A percentile compares a stretch with the other conserved stretches of the same genome.
These are phyloP conservation scores for Lithosia quadra DNA, from an alignment of 2,888 invertebrate species.

Conservation along the genomic window DNA sequence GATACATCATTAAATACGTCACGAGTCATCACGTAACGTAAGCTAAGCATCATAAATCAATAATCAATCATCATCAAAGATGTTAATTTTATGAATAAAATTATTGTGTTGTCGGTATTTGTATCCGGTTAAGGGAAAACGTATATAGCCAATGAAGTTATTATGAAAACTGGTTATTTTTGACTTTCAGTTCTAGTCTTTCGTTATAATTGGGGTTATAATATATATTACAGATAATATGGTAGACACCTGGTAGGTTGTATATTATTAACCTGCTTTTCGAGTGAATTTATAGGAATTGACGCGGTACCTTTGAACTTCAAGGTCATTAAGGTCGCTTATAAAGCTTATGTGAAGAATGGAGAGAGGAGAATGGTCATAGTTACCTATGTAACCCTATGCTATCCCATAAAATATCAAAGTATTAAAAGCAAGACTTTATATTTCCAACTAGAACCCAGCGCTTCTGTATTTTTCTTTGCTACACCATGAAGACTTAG, in stretches of 20 bases:
- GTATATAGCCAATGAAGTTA: slow-evolving; percentile 46
- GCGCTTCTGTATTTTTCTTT: no score
- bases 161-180: slow-evolving; percentile 45
- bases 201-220: slow-evolving; percentile 31
- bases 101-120: slow-evolving; percentile 43
- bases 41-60: slow-evolving; percentile 27
- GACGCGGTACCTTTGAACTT: neutral
- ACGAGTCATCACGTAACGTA: slow-evolving; percentile 23
- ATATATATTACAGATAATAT: slow-evolving; percentile 25
- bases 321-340: no score
- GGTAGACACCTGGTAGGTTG: slow-evolving; percentile 7
- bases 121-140: slow-evolving; percentile 45
- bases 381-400: no score
- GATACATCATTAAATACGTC: slow-evolving; percentile 16
- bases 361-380: no score
- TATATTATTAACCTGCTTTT: neutral
- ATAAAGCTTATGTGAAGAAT: no score
- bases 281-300: neutral
- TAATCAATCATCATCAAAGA: slow-evolving; percentile 59
- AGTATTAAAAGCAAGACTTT: no score
- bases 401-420: no score
- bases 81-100: slow-evolving; percentile 53
- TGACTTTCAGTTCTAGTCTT: slow-evolving; percentile 22
- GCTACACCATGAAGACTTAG: no score
- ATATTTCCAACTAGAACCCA: no score